These are phyloP conservation scores for Tortricodes alternella DNA, from an alignment of 2,888 invertebrate species.

Conservation along the genomic window DNA sequence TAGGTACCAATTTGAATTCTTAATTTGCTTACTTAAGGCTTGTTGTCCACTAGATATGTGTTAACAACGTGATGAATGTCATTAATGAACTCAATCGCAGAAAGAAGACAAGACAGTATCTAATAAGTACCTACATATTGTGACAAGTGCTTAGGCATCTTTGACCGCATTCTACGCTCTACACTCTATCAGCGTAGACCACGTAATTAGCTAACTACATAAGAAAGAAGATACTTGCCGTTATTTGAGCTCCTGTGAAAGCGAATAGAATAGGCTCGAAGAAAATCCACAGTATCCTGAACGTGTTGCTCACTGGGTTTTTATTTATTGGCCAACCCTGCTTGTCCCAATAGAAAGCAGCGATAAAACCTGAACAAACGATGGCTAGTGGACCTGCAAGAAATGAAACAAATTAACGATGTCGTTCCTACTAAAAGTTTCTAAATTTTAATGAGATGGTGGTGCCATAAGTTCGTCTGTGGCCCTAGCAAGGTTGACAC, in stretches of 20 bases:
- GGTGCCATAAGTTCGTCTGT: too few relatives aligned
- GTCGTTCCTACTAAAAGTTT: too few relatives aligned
- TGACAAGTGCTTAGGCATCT: too few relatives aligned
- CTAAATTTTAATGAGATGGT: too few relatives aligned
- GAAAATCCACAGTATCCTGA: slow-evolving; percentile 92
- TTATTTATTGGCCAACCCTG: slow-evolving; percentile 89
- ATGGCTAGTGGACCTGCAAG: slow-evolving; percentile 86
- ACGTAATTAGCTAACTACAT: not conserved
- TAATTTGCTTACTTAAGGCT: too few relatives aligned
- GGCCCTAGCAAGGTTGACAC: too few relatives aligned
- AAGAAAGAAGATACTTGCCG: slow-evolving; percentile 64
- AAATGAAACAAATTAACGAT: not conserved
- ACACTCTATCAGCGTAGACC: not conserved
- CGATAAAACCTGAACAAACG: slow-evolving; percentile 88
- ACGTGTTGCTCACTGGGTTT: slow-evolving; percentile 88
- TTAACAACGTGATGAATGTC: too few relatives aligned
- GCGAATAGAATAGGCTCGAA: slow-evolving; percentile 95
- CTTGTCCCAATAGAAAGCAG: slow-evolving; percentile 87
- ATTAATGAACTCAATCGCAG: too few relatives aligned
- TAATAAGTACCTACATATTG: too few relatives aligned
- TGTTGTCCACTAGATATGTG: too few relatives aligned
- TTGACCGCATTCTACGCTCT: not conserved
- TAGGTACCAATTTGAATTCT: too few relatives aligned
- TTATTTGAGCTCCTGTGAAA: slow-evolving; percentile 92
- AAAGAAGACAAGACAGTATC: too few relatives aligned